Conservation (phyloP, 2,888 invertebrate genomes). For the Agrypnus murinus region DNA sequence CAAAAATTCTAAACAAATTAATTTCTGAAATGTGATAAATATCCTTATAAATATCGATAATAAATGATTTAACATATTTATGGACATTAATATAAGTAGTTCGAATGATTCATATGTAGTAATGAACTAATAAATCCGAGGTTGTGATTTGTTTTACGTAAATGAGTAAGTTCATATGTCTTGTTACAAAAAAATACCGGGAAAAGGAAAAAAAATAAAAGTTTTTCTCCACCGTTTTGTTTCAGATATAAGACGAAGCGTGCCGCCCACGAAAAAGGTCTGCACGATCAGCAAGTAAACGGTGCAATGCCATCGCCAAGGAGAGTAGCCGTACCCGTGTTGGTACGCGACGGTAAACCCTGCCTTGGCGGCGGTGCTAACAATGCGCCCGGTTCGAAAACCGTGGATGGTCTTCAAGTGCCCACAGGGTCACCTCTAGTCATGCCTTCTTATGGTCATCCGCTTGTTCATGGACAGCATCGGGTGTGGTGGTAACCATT, state of each 20-base stretch:
- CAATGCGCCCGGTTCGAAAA: slow-evolving; percentile 61
- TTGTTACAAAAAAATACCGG: too few relatives aligned
- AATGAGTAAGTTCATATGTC: too few relatives aligned
- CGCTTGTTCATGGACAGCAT: slow-evolving; percentile 71
- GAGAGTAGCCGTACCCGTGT: slow-evolving; percentile 94
- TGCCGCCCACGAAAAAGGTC: slow-evolving; percentile 95
- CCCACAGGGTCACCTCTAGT: slow-evolving; percentile 64
- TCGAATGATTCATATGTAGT: too few relatives aligned
- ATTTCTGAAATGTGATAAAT: too few relatives aligned
- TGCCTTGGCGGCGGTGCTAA: slow-evolving; percentile 78
- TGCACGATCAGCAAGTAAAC: slow-evolving; percentile 74
- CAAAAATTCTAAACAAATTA: too few relatives aligned
- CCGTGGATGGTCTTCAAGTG: slow-evolving; percentile 62
- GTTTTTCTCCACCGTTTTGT: too few relatives aligned
- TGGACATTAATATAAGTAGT: too few relatives aligned
- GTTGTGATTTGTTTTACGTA: too few relatives aligned
- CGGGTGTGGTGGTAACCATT: slow-evolving; percentile 67
- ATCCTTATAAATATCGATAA: too few relatives aligned
- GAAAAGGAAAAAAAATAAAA: too few relatives aligned
- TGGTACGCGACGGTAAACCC: slow-evolving; percentile 95
- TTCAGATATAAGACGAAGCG: slow-evolving; percentile 95
- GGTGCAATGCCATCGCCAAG: slow-evolving; percentile 83
- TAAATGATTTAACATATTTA: too few relatives aligned
- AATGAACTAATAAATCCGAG: too few relatives aligned
- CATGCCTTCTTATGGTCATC: slow-evolving; percentile 68